Evolutionary conservation across 37 sponge, comb jelly and placozoan species (phyloP).

Genomic region (Aplysina aerophoba): DNA sequence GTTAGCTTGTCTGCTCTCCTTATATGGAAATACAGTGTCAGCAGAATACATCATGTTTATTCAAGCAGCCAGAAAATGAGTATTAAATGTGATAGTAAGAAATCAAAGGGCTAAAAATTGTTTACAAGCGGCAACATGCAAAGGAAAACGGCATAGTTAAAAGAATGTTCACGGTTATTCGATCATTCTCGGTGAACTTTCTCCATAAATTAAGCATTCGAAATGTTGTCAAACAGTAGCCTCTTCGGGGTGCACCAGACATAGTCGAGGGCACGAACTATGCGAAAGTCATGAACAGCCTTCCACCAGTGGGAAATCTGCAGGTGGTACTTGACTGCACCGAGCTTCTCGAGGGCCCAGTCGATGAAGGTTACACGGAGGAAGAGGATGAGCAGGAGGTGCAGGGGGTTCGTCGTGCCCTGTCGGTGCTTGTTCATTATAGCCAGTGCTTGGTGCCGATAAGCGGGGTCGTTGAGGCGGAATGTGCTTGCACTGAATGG

Average conservation of each 20-base stretch:
- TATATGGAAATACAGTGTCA: no score
- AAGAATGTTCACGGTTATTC: neutral
- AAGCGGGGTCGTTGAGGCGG: constrained; percentile 67
- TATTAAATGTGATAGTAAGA: no score
- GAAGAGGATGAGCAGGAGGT: constrained; percentile 72
- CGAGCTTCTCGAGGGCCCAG: constrained; percentile 58
- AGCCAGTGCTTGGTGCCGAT: constrained; percentile 47
- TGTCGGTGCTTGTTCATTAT: constrained; percentile 66
- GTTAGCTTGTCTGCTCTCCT: no score
- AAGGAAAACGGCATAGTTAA: neutral
- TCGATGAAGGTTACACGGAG: constrained; percentile 74
- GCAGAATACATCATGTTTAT: no score
- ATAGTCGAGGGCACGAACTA: constrained; percentile 39
- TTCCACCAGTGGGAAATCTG: constrained; percentile 72
- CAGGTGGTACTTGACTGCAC: constrained; percentile 66
- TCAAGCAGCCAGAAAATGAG: no score
- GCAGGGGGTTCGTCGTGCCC: constrained; percentile 58
- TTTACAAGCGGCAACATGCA: no score
- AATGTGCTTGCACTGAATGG: constrained; percentile 79
- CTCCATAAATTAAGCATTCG: no score
- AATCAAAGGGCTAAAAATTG: no score
- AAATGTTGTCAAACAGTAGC: constrained; percentile 52
- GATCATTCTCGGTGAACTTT: neutral
- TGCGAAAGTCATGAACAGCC: constrained; percentile 21
- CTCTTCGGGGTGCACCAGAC: constrained; percentile 75